phyloP scores from a whole-genome alignment of 1,140 invertebrate species.

The Zaprionus africanus region DNA sequence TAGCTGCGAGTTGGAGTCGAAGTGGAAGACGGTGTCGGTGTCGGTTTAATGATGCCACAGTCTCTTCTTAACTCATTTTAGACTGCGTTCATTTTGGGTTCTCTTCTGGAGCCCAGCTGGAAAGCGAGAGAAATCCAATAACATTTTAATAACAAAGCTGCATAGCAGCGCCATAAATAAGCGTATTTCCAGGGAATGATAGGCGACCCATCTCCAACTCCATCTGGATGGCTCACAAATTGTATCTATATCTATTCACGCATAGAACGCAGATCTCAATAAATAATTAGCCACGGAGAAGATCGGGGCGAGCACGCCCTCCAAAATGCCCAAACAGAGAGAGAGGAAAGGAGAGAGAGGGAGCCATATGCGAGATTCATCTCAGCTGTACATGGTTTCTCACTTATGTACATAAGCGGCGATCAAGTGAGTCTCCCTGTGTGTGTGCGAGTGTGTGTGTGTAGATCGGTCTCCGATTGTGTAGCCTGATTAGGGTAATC shows the following conservation, averaged over 20 bases:
- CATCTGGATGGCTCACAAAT: conserved; percentile 41
- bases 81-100: conserved; percentile 13
- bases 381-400: conserved; percentile 73
- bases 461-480: conserved; percentile 45
- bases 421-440: neutral
- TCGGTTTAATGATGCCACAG: conserved; percentile 54
- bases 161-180: conserved; percentile 71
- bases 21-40: neutral
- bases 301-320: conserved; percentile 63
- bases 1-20: conserved; percentile 18
- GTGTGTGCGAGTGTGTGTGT: conserved; percentile 34
- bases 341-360: neutral
- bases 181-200: conserved; percentile 69
- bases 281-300: conserved; percentile 70
- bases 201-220: conserved; percentile 3
- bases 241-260: conserved; percentile 70
- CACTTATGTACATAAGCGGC: conserved; percentile 60
- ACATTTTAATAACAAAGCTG: conserved; percentile 82
- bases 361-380: conserved; percentile 32
- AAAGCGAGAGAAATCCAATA: conserved; percentile 81
- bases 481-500: conserved; percentile 73
- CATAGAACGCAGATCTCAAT: conserved; percentile 48
- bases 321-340: conserved; percentile 47
- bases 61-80: neutral
- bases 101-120: conserved; percentile 53